Evolutionary conservation across 2,797 vertebrate species (phyloP).

Genomic region (Triplophysa bombifrons): DNA sequence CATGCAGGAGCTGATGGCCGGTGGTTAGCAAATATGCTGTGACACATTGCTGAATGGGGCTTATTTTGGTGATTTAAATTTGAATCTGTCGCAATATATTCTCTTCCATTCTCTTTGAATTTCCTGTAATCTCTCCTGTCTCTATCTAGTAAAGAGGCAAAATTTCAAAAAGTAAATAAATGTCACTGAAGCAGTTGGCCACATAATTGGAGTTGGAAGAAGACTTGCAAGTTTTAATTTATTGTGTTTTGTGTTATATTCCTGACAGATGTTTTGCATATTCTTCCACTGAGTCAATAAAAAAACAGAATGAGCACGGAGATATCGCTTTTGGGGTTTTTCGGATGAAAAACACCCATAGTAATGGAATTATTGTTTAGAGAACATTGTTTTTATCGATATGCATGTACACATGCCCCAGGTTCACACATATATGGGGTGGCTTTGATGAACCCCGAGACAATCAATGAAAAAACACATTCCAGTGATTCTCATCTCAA

Average conservation of each 20-base stretch:
- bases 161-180: neutral
- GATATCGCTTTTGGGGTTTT: no score
- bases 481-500: conserved; percentile 21
- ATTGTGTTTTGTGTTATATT: neutral
- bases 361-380: neutral
- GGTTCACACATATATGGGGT: neutral
- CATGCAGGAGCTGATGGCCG: neutral
- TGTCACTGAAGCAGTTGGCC: neutral
- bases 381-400: neutral
- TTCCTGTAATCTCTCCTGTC: neutral
- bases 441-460: conserved; percentile 1
- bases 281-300: neutral
- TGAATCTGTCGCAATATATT: neutral
- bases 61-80: neutral
- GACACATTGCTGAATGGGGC: neutral
- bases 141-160: neutral
- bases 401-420: neutral
- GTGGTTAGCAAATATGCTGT: neutral
- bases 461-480: conserved; percentile 45
- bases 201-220: neutral
- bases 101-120: neutral
- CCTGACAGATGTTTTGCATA: neutral
- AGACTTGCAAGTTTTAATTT: neutral
- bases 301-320: no score
- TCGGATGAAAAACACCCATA: neutral